A percentile compares a stretch with the other conserved stretches of the same genome.
Evolutionary conservation across 2,888 invertebrate species (phyloP).

Genomic region (Noctua pronuba): DNA sequence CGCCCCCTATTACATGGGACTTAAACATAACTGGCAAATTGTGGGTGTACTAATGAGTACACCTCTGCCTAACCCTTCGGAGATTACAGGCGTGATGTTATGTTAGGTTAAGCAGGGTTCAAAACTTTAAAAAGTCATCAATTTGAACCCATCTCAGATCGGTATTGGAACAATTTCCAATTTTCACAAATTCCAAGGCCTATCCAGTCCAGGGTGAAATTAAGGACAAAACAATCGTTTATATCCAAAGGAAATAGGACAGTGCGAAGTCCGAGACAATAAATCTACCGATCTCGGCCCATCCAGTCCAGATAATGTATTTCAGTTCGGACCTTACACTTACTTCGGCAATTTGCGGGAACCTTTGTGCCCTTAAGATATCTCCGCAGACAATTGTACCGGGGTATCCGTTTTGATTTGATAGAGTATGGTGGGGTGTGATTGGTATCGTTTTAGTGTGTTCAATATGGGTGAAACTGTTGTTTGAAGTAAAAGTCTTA

Average conservation of each 20-base stretch:
- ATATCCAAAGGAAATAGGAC: slow-evolving; percentile 82
- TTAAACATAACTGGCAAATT: no score
- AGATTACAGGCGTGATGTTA: not conserved
- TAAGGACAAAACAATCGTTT: slow-evolving; percentile 72
- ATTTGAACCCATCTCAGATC: not conserved
- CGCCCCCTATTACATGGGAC: no score
- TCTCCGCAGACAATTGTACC: slow-evolving; percentile 88
- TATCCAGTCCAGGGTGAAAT: slow-evolving; percentile 64
- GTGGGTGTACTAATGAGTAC: no score
- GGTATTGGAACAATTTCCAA: slow-evolving; percentile 57
- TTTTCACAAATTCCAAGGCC: slow-evolving; percentile 53
- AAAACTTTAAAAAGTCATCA: not conserved
- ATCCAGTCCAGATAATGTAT: slow-evolving; percentile 89
- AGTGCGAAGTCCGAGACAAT: slow-evolving; percentile 80
- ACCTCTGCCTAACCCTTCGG: no score
- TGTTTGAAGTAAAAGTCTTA: not conserved
- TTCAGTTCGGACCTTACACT: slow-evolving; percentile 90
- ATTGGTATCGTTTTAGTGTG: slow-evolving; percentile 58
- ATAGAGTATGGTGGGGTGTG: slow-evolving; percentile 67
- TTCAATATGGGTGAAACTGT: not conserved
- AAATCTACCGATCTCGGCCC: slow-evolving; percentile 84
- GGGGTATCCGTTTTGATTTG: slow-evolving; percentile 74
- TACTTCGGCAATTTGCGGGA: slow-evolving; percentile 90
- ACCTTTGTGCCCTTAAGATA: slow-evolving; percentile 90
- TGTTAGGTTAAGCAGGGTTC: not conserved